A percentile compares a stretch with the other conserved stretches of the same genome.
Evolutionary conservation across 30 jellyfish, hydroid and myxozoan species (phyloP).

Genomic region (Aurelia aurita): DNA sequence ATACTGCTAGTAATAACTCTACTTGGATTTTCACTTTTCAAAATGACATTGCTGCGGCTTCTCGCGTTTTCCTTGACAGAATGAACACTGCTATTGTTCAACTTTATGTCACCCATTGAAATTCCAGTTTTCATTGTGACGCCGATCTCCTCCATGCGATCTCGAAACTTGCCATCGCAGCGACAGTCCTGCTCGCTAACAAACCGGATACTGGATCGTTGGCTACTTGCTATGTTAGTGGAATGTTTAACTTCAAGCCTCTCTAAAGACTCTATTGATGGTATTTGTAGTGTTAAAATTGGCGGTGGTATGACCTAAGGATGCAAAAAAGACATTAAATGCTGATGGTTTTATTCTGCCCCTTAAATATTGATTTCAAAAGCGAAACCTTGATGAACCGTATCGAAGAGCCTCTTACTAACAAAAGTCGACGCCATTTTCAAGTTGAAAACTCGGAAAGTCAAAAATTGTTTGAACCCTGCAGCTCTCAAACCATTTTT

Average conservation of each 20-base stretch:
- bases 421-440: no score
- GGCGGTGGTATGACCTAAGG: no score
- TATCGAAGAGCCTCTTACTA: no score
- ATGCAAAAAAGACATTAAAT: no score
- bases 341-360: no score
- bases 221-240: background rate
- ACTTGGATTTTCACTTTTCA: background rate
- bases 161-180: constrained; percentile 46
- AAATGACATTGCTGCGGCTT: background rate
- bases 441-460: no score
- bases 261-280: background rate
- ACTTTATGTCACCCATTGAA: constrained; percentile 23
- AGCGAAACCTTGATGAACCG: no score
- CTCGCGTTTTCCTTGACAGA: background rate
- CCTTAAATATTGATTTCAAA: no score
- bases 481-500: no score
- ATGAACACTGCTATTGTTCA: background rate
- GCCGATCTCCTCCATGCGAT: constrained; percentile 60
- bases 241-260: background rate
- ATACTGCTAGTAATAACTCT: background rate
- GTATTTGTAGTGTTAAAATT: background rate
- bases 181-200: constrained; percentile 68
- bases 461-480: no score
- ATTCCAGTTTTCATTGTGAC: constrained; percentile 48
- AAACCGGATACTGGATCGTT: constrained; percentile 19